A percentile compares a stretch with the other conserved stretches of the same genome.
phyloP scores from a whole-genome alignment of 2,888 invertebrate species.

The Erebia ligea region DNA sequence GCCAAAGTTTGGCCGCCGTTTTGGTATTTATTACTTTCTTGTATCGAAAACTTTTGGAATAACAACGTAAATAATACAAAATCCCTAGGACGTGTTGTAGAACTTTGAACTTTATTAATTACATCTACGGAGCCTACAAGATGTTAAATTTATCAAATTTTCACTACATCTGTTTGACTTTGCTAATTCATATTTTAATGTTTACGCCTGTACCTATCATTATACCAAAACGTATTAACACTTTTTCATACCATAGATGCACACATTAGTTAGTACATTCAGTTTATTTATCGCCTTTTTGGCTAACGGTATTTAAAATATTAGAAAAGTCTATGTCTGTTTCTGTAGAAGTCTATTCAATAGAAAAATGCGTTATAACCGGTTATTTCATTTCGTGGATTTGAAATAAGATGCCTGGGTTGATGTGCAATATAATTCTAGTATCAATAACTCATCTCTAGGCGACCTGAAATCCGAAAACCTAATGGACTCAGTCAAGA shows the following conservation, averaged over 20 bases:
- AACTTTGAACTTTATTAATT: constrained; percentile 3
- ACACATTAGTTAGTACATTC: constrained; percentile 9
- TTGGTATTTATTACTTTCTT: constrained; percentile 8
- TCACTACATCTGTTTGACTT: constrained; percentile 20
- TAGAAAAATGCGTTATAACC: background rate
- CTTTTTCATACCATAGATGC: background rate
- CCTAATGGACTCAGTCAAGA: background rate
- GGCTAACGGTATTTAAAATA: constrained; percentile 17
- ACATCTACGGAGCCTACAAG: background rate
- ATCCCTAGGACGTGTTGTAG: background rate
- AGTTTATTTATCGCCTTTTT: constrained; percentile 8
- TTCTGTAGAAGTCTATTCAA: constrained; percentile 4
- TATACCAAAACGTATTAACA: background rate
- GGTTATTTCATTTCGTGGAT: constrained; percentile 12
- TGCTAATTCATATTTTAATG: constrained; percentile 15
- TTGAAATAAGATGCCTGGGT: background rate
- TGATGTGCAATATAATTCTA: background rate
- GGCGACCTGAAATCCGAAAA: background rate
- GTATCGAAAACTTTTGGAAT: background rate
- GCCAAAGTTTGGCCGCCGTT: background rate
- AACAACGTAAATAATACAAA: background rate
- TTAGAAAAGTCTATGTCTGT: background rate
- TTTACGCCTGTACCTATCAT: constrained; percentile 4
- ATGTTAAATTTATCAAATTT: background rate
- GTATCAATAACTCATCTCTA: background rate